Evolutionary conservation across 2,113 vertebrate species (phyloP).

Genomic region (Gallinago undulata): DNA sequence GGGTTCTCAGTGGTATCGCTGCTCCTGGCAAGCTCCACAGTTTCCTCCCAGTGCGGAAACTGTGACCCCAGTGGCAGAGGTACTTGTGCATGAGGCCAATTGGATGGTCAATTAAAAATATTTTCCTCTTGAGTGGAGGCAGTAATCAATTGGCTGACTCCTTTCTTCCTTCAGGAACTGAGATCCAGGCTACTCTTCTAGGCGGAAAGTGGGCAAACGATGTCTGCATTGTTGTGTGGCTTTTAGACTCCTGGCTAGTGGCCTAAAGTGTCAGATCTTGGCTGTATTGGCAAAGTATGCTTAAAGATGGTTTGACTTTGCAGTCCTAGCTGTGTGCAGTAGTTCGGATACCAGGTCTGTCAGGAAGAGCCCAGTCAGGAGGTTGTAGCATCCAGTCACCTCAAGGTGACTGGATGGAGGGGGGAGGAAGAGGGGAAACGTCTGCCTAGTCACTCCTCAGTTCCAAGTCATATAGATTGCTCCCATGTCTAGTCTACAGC

Average conservation of each 20-base stretch:
- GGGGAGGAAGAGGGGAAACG: background rate
- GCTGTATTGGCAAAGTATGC: rapidly evolving
- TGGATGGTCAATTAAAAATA: background rate
- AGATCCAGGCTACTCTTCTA: background rate
- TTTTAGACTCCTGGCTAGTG: background rate
- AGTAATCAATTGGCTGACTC: background rate
- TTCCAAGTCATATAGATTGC: background rate
- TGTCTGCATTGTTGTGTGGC: rapidly evolving
- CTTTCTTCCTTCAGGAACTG: background rate
- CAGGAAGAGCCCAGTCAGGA: background rate
- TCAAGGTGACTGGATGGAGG: background rate
- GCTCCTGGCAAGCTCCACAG: background rate
- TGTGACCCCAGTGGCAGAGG: background rate
- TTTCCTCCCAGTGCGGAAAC: background rate
- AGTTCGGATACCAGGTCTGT: background rate
- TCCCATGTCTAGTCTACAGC: rapidly evolving
- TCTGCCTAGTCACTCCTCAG: background rate
- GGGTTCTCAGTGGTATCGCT: background rate
- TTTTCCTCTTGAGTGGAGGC: background rate
- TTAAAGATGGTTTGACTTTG: background rate
- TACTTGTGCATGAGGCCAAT: rapidly evolving
- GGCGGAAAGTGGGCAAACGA: background rate
- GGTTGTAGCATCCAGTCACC: background rate
- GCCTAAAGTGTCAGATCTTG: background rate
- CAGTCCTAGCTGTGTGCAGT: background rate